Percentiles rank a stretch among this genome's conserved stretches.
These are phyloP conservation scores for Microcebus griseorufus DNA, from an alignment of 2,113 vertebrate species.

Conservation along the genomic window DNA sequence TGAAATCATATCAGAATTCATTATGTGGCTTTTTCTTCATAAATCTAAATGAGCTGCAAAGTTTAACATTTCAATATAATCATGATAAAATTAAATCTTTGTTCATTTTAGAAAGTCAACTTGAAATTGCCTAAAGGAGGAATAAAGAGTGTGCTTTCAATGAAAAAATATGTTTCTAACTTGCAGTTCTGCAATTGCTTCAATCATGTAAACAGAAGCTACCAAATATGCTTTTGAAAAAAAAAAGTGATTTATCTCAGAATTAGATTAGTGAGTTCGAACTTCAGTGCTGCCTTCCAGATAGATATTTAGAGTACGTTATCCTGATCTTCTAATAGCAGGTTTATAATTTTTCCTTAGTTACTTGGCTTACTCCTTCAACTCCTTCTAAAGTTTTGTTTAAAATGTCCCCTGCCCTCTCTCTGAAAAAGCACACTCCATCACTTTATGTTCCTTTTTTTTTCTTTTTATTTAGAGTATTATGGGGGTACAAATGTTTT, in stretches of 20 bases:
- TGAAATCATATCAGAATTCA: neutral
- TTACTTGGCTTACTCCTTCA: neutral
- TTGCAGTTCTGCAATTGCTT: neutral
- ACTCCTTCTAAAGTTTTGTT: neutral
- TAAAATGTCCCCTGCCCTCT: neutral
- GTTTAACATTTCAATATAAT: slow-evolving; percentile 62
- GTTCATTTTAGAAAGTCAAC: slow-evolving; percentile 57
- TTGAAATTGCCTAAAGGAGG: slow-evolving; percentile 40
- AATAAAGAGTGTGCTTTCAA: neutral
- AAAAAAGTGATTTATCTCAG: slow-evolving; percentile 2
- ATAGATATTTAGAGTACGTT: neutral
- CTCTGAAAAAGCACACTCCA: neutral
- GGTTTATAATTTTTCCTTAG: neutral
- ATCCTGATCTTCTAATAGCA: slow-evolving; percentile 2
- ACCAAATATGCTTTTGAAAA: neutral
- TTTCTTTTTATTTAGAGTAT: neutral
- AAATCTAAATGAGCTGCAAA: slow-evolving; percentile 17
- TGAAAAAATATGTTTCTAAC: slow-evolving; percentile 29
- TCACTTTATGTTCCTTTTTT: neutral
- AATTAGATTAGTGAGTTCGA: slow-evolving; percentile 7
- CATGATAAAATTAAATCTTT: slow-evolving; percentile 21
- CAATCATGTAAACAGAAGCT: neutral
- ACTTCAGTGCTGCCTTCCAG: neutral
- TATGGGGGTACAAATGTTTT: too few relatives aligned
- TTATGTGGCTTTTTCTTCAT: neutral